phyloP scores from a whole-genome alignment of 1,140 invertebrate genomes.

The Aphis gossypii region DNA sequence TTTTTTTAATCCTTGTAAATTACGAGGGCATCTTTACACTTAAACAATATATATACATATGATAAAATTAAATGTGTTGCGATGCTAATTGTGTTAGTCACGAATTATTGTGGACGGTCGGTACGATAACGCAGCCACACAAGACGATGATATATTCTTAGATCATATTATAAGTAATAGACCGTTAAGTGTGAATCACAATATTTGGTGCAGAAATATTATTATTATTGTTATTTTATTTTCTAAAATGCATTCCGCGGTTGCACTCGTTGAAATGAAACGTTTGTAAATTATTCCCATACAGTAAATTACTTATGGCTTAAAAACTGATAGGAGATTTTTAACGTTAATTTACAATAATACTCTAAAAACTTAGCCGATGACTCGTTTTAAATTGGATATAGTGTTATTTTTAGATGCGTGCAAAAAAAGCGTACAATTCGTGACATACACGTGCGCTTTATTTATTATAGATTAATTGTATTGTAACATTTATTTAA shows the following conservation, averaged over 20 bases:
- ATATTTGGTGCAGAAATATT: background rate
- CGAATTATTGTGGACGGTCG: background rate
- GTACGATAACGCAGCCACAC: background rate
- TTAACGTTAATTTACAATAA: background rate
- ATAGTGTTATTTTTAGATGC: background rate
- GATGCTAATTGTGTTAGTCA: slow-evolving; percentile 7
- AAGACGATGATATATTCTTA: slow-evolving; percentile 39
- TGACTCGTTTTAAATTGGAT: background rate
- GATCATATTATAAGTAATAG: background rate
- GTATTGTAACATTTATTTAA: background rate
- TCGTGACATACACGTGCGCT: background rate
- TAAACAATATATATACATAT: background rate
- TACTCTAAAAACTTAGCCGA: background rate
- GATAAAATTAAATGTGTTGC: background rate
- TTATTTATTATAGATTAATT: background rate
- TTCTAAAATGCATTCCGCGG: background rate
- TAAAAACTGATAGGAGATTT: background rate
- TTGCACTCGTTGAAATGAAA: background rate
- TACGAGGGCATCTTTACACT: slow-evolving; percentile 9
- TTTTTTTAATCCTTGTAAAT: slow-evolving; percentile 2
- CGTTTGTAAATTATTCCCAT: background rate
- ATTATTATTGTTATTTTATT: background rate
- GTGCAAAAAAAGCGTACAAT: background rate
- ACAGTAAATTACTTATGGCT: background rate
- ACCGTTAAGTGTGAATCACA: background rate